Percentiles rank a stretch among this genome's conserved stretches.
Evolutionary conservation across 2,797 vertebrate genomes (phyloP).

Genomic region (Coregonus ussuriensis): DNA sequence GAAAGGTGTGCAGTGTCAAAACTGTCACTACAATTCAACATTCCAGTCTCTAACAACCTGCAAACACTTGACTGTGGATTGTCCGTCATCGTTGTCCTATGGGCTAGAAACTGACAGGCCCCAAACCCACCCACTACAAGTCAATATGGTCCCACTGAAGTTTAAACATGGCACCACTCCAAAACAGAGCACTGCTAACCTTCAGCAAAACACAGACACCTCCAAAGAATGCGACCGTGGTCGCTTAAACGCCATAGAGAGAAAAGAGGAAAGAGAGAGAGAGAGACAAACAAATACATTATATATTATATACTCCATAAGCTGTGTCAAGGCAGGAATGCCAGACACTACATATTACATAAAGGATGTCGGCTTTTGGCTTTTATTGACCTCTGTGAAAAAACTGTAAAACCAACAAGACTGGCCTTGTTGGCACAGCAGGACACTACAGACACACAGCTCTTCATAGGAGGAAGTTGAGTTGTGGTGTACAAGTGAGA

Average conservation of each 20-base stretch:
- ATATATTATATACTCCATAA: constrained; percentile 52
- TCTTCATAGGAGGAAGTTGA: constrained; percentile 44
- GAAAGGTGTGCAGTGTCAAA: constrained; percentile 17
- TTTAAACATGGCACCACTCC: constrained; percentile 60
- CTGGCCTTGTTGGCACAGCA: constrained; percentile 35
- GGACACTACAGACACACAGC: constrained; percentile 28
- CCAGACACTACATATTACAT: constrained; percentile 64
- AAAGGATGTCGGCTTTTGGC: constrained; percentile 49
- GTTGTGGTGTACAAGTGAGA: constrained; percentile 29
- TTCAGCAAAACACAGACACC: constrained; percentile 72
- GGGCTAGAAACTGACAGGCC: constrained; percentile 58
- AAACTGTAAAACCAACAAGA: constrained; percentile 55
- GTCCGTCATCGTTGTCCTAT: constrained; percentile 57
- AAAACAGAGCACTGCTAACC: constrained; percentile 64
- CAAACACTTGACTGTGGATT: constrained; percentile 64
- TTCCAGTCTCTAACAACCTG: constrained; percentile 66
- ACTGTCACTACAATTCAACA: constrained; percentile 49
- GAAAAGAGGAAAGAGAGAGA: neutral
- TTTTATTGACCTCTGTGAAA: constrained; percentile 46
- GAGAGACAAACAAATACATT: constrained; percentile 39
- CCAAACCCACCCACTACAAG: constrained; percentile 54
- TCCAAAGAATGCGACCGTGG: constrained; percentile 73
- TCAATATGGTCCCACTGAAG: constrained; percentile 57
- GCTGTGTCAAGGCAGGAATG: constrained; percentile 56
- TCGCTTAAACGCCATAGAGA: constrained; percentile 36